phyloP scores from a whole-genome alignment of 2,888 invertebrate species.

The Nasonia oneida region DNA sequence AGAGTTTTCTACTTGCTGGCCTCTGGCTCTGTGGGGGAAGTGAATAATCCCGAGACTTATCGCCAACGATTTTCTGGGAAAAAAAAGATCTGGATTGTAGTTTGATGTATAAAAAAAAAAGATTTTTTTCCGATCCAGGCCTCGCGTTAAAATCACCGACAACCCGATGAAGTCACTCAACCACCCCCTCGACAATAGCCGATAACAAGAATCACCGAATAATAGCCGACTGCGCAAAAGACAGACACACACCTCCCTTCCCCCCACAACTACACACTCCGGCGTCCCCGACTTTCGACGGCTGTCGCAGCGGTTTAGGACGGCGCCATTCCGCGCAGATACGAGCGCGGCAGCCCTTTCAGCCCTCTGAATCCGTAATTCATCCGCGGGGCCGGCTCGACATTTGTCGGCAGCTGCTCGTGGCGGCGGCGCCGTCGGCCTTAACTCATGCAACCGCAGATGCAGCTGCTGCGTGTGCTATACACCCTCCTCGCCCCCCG shows the following conservation, averaged over 20 bases:
- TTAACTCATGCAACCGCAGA: constrained; percentile 55
- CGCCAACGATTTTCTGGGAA: not conserved
- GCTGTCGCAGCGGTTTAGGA: constrained; percentile 14
- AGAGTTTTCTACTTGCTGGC: not conserved
- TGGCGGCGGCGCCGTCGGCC: not conserved
- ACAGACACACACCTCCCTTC: not conserved
- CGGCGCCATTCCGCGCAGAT: constrained; percentile 34
- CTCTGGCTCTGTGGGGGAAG: not conserved
- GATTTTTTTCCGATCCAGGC: too few relatives aligned
- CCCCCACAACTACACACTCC: not conserved
- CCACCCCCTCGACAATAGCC: not conserved
- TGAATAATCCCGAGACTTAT: not conserved
- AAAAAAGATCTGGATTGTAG: not conserved
- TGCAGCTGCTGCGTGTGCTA: constrained; percentile 46
- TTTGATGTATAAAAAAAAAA: too few relatives aligned
- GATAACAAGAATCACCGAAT: not conserved
- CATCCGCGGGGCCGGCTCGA: constrained; percentile 15
- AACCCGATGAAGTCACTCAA: not conserved
- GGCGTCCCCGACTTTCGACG: constrained; percentile 12
- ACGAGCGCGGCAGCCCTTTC: constrained; percentile 20
- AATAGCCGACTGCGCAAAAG: constrained; percentile 18
- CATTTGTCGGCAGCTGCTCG: constrained; percentile 53
- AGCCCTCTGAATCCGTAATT: constrained; percentile 47
- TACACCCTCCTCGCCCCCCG: not conserved
- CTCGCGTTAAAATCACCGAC: not conserved